These are phyloP conservation scores for Pao palembangensis DNA, from an alignment of 2,113 vertebrate genomes.

Conservation along the genomic window DNA sequence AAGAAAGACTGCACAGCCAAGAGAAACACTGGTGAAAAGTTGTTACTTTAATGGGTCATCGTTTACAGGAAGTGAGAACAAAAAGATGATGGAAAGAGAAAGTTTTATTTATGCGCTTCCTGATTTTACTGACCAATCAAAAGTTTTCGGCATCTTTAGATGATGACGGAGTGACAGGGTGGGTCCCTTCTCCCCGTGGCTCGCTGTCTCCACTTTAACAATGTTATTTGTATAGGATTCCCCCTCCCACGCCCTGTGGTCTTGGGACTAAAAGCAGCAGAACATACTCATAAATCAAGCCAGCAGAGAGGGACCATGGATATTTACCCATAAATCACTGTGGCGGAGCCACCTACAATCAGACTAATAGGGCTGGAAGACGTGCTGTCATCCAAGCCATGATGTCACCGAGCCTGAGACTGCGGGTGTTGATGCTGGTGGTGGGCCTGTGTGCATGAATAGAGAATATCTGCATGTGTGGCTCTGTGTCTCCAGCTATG, in stretches of 20 bases:
- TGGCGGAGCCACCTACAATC: constrained; percentile 77
- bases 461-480: constrained; percentile 37
- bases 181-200: constrained; percentile 27
- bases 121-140: constrained; percentile 27
- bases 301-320: constrained; percentile 56
- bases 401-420: constrained; percentile 72
- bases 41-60: neutral
- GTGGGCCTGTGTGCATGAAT: constrained; percentile 48
- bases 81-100: neutral
- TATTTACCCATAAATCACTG: constrained; percentile 78
- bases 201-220: constrained; percentile 57
- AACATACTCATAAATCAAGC: constrained; percentile 74
- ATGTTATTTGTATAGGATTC: constrained; percentile 65
- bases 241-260: constrained; percentile 66
- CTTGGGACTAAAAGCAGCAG: constrained; percentile 64
- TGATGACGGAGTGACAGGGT: constrained; percentile 47
- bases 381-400: constrained; percentile 78
- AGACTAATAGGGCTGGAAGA: constrained; percentile 77
- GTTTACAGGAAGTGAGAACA: neutral
- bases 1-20: neutral
- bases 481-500: constrained; percentile 42
- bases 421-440: constrained; percentile 65
- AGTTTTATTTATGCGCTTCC: neutral
- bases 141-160: constrained; percentile 18
- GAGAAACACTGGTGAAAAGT: neutral